phyloP scores from a whole-genome alignment of 2,797 vertebrate species.

The Hippocampus kuda region DNA sequence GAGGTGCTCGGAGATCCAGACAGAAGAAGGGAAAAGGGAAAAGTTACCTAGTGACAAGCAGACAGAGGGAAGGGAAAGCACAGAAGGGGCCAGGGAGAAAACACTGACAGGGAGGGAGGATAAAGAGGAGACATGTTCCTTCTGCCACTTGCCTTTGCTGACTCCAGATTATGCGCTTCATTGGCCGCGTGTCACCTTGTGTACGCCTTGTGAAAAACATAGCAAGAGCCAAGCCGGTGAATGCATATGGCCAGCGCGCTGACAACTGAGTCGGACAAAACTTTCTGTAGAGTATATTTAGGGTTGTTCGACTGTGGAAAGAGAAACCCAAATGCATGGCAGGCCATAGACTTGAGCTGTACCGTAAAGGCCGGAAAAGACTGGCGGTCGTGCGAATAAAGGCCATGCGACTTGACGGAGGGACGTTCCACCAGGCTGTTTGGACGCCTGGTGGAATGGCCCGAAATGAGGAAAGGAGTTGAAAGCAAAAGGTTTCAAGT shows the following conservation, averaged over 20 bases:
- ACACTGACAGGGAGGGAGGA: constrained; percentile 44
- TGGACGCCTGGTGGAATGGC: background rate
- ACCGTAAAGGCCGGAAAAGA: background rate
- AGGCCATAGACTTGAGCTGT: background rate
- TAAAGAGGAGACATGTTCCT: constrained; percentile 53
- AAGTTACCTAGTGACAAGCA: constrained; percentile 55
- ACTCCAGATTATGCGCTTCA: constrained; percentile 44
- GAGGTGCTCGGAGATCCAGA: constrained; percentile 23
- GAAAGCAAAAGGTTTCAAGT: background rate
- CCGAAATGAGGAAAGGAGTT: background rate
- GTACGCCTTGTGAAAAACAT: constrained; percentile 33
- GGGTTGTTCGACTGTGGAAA: background rate
- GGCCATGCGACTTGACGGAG: background rate
- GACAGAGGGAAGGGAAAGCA: constrained; percentile 49
- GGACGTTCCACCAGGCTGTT: background rate
- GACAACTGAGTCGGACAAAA: constrained; percentile 26
- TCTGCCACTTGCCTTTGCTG: constrained; percentile 56
- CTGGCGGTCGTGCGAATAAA: background rate
- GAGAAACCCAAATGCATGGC: background rate
- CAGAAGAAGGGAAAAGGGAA: constrained; percentile 37
- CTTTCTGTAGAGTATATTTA: background rate
- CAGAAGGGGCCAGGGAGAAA: constrained; percentile 41
- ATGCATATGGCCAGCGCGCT: constrained; percentile 39
- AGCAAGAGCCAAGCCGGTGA: constrained; percentile 29
- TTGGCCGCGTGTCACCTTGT: constrained; percentile 52